Base-by-base conservation (phyloP, 2,113 vertebrate species). In the Microtus ochrogaster region DNA sequence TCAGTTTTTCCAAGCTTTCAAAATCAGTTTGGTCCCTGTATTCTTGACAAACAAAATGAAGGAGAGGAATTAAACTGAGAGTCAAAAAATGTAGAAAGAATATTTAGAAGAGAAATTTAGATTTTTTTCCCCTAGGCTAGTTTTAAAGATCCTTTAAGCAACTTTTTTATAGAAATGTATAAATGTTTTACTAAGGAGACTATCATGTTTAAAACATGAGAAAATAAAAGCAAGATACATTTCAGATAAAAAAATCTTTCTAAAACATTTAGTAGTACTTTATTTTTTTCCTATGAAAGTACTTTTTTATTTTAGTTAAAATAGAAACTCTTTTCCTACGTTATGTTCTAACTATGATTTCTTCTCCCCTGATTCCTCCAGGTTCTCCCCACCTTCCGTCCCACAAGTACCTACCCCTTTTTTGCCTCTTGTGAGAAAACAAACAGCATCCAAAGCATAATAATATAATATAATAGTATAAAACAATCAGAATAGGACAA, bases 11-110 rank as follows among this genome's bases (percentile, higher is more conserved):
- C 41, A 1, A 92, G n/a, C 21, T 91, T 81, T 74, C 58, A 41
- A 91, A 65, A 95, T 79, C 82, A 91, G 49, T 84, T 84, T 97
- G 83, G 88, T 82, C 58, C 21, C 10, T 72, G n/a, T 73, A 88
- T 39, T 94, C 94, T 86, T 94, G 52, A 28, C 89, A 95, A 95
- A 49, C 52, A 83, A 94, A 93, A 66, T 89, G 82, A 89, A 77
- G 74, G 63, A 77, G 90, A 70, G 30, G 39, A 96, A 94, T 95
- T 95, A 97, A n/a, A 70, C 24, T 13, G 92, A 49, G 65, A 95
- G 58, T 63, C 89, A 36, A 95, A 73, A 66, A 92, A 76, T 65
- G 68, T 81, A 79, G 7, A 22, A 72, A 84, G 91, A 21, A 81
- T 66, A 16, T 77, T 55, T 79, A 61, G 49, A 83, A 93, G 22